Base-by-base conservation (phyloP, 2,797 vertebrate species). In the Phrynocephalus forsythii region DNA sequence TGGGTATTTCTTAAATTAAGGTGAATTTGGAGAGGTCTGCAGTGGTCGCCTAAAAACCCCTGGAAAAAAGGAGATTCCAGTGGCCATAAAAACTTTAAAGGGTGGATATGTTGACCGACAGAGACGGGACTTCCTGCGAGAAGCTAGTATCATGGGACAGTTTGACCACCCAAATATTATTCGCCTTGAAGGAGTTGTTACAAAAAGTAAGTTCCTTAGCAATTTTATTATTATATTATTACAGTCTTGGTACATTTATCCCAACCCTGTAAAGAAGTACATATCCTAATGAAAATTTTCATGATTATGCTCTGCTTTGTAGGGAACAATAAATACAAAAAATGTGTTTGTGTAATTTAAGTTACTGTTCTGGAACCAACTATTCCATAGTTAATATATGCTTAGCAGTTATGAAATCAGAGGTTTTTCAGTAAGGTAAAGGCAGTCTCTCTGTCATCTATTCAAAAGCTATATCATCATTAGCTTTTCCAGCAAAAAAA, bases 81-180 rank as follows among this genome's bases (percentile, higher is more conserved):
- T 99, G 87, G 99, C 99, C 86, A 99, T 99, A 92, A 99, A 99
- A 96, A 99, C 99, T n/a, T 95, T 99, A 10, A 99, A 99, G 96
- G 98, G 98, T 1, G 99, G 99, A 85, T 98, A 98, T 9, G 89
- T 98, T 95, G 99, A 99, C 73, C 97, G 97, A 5, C 99, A 99
- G 95, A 97, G 98, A 93, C 96, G 97, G 91, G 98, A 99, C 91
- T 99, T 99, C 95, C 96, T 99, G 87, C 97, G 98, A 86, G 99
- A 99, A 95, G 99, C 99, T 5, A 99, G 98, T 87, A 99, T 99
- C 95, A 99, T 99, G 97, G 99, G 99, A 87, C 99, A 99, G 86
- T 99, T 99, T 95, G 98, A 99, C 93, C 98, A 99, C 88, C 98
- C 98, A 79, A 99, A 99, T 90, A 99, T 99, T 91, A 98, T 99